Conservation (phyloP, 2,113 vertebrate species). For the Lathamus discolor region DNA sequence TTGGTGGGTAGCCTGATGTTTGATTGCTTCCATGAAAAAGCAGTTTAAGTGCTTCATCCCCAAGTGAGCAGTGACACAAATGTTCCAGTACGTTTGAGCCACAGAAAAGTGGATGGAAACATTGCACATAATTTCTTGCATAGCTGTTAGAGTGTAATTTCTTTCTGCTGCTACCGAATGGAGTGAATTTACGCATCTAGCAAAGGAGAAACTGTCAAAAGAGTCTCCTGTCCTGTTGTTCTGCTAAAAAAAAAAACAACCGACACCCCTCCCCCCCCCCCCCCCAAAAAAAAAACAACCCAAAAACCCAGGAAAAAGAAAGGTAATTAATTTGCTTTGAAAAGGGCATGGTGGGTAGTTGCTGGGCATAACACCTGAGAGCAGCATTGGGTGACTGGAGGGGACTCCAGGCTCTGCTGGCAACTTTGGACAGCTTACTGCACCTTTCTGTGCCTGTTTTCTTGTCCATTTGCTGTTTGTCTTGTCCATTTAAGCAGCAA, state of each 20-base stretch:
- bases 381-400: neutral
- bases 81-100: neutral
- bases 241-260: neutral
- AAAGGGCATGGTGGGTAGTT: neutral
- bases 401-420: neutral
- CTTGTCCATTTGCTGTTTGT: neutral
- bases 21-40: neutral
- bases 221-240: neutral
- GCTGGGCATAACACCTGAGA: neutral
- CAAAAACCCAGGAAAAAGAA: neutral
- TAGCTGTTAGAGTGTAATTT: neutral
- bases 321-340: neutral
- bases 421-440: neutral
- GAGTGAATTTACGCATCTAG: neutral
- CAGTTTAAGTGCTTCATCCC: neutral
- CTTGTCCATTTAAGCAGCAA: neutral
- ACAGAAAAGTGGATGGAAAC: neutral
- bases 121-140: accelerated
- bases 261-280: too few species aligned
- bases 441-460: neutral
- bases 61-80: neutral
- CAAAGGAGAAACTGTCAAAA: neutral
- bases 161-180: neutral
- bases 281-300: neutral
- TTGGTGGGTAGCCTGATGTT: neutral